Conservation (phyloP, 2,113 vertebrate species). For the Labrus mixtus region DNA sequence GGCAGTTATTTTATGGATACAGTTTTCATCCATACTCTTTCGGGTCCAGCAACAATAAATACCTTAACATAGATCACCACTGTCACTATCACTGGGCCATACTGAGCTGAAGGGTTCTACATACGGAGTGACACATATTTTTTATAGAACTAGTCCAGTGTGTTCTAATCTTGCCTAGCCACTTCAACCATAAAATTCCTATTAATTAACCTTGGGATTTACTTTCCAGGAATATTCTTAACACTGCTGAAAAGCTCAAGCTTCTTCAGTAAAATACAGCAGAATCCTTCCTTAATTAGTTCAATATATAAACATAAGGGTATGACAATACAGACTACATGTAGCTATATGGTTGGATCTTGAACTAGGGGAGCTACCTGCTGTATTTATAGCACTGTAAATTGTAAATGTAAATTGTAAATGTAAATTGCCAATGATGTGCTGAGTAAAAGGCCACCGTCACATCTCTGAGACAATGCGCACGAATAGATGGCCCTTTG, state of each 20-base stretch:
- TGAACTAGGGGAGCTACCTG: background rate
- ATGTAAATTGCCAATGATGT: background rate
- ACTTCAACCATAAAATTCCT: background rate
- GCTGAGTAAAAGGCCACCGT: background rate
- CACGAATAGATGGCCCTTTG: background rate
- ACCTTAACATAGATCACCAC: background rate
- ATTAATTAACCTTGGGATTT: background rate
- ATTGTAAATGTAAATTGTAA: no score
- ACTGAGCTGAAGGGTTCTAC: background rate
- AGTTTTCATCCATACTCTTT: background rate
- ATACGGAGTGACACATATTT: background rate
- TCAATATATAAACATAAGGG: background rate
- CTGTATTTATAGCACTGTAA: slow-evolving; percentile 18
- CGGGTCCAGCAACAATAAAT: background rate
- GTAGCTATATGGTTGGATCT: background rate
- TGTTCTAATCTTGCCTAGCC: background rate
- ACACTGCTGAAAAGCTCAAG: background rate
- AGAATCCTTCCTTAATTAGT: background rate
- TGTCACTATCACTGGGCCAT: background rate
- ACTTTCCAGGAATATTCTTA: no score
- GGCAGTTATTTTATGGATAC: slow-evolving; percentile 11
- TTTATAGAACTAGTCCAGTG: background rate
- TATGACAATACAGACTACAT: background rate
- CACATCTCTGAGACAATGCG: background rate
- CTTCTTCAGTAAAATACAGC: background rate